Conservation (phyloP, 2,113 vertebrate species). For the Myodes glareolus region DNA sequence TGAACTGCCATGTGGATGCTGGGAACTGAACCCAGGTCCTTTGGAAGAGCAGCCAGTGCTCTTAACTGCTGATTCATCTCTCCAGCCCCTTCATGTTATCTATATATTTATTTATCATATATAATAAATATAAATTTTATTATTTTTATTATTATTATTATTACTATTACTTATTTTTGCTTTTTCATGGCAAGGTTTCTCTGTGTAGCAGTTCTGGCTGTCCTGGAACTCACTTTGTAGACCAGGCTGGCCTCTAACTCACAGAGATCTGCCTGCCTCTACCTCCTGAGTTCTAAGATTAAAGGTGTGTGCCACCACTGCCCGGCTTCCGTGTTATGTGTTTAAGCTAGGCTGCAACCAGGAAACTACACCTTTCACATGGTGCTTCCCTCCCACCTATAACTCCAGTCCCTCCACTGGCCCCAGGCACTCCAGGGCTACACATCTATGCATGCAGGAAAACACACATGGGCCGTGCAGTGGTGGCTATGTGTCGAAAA, state of each 20-base stretch:
- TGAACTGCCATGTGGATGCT: neutral
- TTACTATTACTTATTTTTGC: too few relatives aligned
- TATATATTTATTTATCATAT: too few relatives aligned
- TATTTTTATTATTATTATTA: too few relatives aligned
- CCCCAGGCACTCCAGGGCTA: too few relatives aligned
- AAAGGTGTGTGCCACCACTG: too few relatives aligned
- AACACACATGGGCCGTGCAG: neutral
- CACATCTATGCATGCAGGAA: neutral
- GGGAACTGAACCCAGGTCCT: neutral
- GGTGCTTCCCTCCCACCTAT: neutral
- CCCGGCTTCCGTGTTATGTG: neutral
- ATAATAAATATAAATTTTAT: too few relatives aligned
- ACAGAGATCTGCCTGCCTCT: too few relatives aligned
- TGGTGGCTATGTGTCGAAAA: neutral
- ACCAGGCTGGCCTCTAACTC: too few relatives aligned
- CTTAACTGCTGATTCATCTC: neutral
- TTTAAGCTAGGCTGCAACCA: neutral
- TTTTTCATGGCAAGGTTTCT: too few relatives aligned
- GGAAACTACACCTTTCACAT: neutral
- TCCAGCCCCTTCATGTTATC: neutral
- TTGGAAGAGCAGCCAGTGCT: neutral
- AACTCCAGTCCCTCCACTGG: neutral
- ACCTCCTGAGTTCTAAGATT: too few relatives aligned
- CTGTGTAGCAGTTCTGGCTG: too few relatives aligned
- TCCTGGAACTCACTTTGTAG: too few relatives aligned